A percentile compares a stretch with the other conserved stretches of the same genome.
Evolutionary conservation across 2,113 vertebrate genomes (phyloP).

Genomic region (Dissostichus mawsoni): DNA sequence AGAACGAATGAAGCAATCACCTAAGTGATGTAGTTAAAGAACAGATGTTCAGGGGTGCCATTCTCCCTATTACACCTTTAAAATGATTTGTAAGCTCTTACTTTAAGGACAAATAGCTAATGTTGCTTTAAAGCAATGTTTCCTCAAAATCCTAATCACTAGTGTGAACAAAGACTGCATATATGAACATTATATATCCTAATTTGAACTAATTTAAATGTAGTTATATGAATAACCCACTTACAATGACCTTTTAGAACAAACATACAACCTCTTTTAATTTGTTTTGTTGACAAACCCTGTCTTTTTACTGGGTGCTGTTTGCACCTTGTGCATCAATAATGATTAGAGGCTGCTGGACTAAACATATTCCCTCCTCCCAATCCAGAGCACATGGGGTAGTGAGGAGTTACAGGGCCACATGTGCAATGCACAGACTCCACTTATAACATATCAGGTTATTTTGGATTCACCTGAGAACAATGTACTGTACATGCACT

Average conservation of each 20-base stretch:
- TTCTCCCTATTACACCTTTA: too few species aligned
- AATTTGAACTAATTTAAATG: slow-evolving; percentile 31
- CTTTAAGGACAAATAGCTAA: too few species aligned
- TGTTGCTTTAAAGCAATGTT: background rate
- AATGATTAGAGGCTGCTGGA: slow-evolving; percentile 20
- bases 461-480: slow-evolving; percentile 3
- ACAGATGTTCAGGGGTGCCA: too few species aligned
- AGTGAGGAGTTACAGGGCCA: background rate
- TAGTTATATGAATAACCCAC: slow-evolving; percentile 15
- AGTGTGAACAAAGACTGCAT: slow-evolving; percentile 20
- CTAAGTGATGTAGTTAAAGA: too few species aligned
- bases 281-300: slow-evolving; percentile 56
- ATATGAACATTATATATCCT: slow-evolving; percentile 19
- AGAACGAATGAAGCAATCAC: too few species aligned
- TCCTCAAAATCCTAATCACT: slow-evolving; percentile 15
- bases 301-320: slow-evolving; percentile 47
- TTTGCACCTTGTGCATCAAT: slow-evolving; percentile 25
- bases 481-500: background rate
- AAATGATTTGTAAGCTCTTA: too few species aligned
- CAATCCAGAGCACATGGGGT: background rate
- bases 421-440: slow-evolving; percentile 1
- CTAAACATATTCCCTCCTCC: slow-evolving; percentile 3
- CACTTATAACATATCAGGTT: background rate
- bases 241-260: slow-evolving; percentile 18
- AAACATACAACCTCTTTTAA: background rate